Evolutionary conservation across 30 jellyfish, hydroid and myxozoan genomes (phyloP), one percentile per base, ranked within the genome.

Genomic region (Nemopilema nomurai): DNA sequence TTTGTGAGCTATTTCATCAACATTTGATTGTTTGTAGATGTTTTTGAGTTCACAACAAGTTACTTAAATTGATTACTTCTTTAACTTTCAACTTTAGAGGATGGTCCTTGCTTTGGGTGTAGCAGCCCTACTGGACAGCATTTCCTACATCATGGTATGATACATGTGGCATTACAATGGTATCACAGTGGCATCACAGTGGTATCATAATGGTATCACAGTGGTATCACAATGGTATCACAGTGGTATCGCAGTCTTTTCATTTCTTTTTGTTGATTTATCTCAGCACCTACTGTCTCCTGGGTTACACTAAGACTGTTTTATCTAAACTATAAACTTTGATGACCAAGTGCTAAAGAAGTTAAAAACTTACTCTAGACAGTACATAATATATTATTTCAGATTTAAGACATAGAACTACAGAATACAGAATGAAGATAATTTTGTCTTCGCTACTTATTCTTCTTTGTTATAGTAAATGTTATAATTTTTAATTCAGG

Each of bases 61-160:
- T 69, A 4, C 49, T 1, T 18, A 7, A 69, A 69, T 69, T 52
- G 28, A 6, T 7, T 9, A 69, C 8, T 21, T n/a, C 24, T 63
- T 28, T n/a, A 6, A 27, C 4, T 24, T 67, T 86, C 26, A 66
- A 66, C 62, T 93, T 26, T 91, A 93, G 91, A 80, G 98, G 41
- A 76, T 93, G 90, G 80, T 93, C 7, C 72, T 93, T 51, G 77
- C 84, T 8, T 83, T 93, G 28, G 90, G 94, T 25, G 67, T 93
- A 9, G 94, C 98, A 22, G 98, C 98, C 29, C 86, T 95, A 1
- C 87, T 93, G 26, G 96, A 89, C 77, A 82, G 98, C 53, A 53
- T 93, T 25, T 69, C 97, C 21, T 93, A 80, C 51, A 67, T 93
- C n/a, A 79, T 89, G 95, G 95, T 86, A 62, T 53, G 75, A 7